Evolutionary conservation across 2,888 invertebrate species (phyloP).

Genomic region (Ochropacha duplaris): DNA sequence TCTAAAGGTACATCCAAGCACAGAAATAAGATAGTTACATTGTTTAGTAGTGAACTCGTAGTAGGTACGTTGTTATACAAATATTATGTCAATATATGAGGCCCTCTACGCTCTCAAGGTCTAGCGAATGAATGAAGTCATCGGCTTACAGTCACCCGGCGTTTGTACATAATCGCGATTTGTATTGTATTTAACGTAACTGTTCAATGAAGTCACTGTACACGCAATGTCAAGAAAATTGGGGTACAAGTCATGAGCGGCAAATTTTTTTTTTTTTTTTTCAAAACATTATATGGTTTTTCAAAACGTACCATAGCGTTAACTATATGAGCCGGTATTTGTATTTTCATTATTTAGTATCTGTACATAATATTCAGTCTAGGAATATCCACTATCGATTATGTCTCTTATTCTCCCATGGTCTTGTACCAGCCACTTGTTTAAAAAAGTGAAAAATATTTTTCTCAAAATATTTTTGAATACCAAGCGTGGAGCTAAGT

Average conservation of each 20-base stretch:
- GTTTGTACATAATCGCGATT: slow-evolving; percentile 1
- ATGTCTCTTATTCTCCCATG: too few relatives aligned
- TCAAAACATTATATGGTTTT: neutral
- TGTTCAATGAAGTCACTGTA: slow-evolving; percentile 33
- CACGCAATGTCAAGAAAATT: slow-evolving; percentile 40
- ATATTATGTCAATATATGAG: neutral
- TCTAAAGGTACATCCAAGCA: too few relatives aligned
- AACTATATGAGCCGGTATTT: too few relatives aligned
- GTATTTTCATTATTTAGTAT: neutral
- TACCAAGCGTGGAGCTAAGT: too few relatives aligned
- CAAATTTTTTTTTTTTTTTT: neutral
- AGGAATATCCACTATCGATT: too few relatives aligned
- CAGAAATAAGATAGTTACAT: too few relatives aligned
- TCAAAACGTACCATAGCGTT: too few relatives aligned
- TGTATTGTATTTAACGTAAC: slow-evolving; percentile 10
- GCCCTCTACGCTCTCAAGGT: neutral
- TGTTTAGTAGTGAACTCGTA: neutral
- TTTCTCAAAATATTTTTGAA: too few relatives aligned
- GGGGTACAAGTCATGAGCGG: slow-evolving; percentile 17
- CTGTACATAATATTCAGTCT: neutral
- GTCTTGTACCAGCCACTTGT: too few relatives aligned
- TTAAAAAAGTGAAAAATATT: too few relatives aligned
- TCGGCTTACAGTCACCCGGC: neutral
- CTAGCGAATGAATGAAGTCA: slow-evolving; percentile 4
- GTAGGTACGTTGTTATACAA: too few relatives aligned